Conservation (phyloP, 2,113 vertebrate species). For the Campylorhamphus procurvoides region DNA sequence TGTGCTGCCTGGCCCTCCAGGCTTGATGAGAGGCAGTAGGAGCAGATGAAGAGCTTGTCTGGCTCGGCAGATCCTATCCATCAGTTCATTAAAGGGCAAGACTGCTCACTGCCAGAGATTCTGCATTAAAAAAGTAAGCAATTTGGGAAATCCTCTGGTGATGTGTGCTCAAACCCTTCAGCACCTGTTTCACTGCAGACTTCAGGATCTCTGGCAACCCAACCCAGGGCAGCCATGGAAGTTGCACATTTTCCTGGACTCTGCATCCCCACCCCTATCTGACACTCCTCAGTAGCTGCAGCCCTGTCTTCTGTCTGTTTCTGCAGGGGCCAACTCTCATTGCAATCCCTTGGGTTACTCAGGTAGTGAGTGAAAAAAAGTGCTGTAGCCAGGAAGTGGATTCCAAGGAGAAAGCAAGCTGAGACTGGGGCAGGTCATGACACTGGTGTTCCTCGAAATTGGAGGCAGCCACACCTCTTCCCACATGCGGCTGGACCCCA, state of each 20-base stretch:
- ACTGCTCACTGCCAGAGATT: not conserved
- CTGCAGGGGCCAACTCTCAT: rapidly evolving
- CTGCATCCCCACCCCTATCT: not conserved
- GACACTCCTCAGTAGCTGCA: not conserved
- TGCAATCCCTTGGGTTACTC: not conserved
- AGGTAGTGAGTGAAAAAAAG: not conserved
- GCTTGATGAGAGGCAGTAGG: not conserved
- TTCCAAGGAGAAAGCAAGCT: rapidly evolving
- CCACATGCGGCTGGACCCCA: not conserved
- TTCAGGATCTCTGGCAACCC: not conserved
- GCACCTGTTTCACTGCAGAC: not conserved
- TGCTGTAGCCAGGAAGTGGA: not conserved
- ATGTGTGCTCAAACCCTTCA: not conserved
- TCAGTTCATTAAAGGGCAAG: not conserved
- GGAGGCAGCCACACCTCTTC: conserved; percentile 40
- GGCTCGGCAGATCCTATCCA: not conserved
- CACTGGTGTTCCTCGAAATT: conserved; percentile 23
- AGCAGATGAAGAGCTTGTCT: not conserved
- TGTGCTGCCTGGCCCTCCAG: not conserved
- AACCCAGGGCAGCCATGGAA: not conserved
- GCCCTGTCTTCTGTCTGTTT: rapidly evolving
- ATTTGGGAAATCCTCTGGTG: not conserved
- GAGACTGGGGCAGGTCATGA: not conserved
- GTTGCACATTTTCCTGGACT: not conserved
- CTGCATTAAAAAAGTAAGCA: not conserved